A percentile compares a stretch with the other conserved stretches of the same genome.
phyloP scores from a whole-genome alignment of 2,113 vertebrate genomes.

The Amblyopsis rosae region DNA sequence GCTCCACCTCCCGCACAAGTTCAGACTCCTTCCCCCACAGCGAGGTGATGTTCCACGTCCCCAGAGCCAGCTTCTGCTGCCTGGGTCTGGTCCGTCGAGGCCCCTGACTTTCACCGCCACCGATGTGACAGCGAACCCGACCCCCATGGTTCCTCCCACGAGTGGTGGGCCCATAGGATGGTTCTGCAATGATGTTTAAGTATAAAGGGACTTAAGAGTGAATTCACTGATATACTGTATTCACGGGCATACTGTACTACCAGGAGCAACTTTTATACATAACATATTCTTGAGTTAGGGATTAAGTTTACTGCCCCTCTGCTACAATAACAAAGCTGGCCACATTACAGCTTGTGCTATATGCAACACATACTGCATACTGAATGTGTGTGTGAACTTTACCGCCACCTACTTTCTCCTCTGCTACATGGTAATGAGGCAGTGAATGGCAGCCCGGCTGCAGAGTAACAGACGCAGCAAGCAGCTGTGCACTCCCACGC shows the following conservation, averaged over 20 bases:
- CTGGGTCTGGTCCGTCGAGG: too few relatives aligned
- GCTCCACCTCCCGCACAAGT: too few relatives aligned
- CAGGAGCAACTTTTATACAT: not conserved
- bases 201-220: too few relatives aligned
- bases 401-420: slow-evolving; percentile 55
- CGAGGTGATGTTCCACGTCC: too few relatives aligned
- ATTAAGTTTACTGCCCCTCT: not conserved
- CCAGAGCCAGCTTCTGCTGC: too few relatives aligned
- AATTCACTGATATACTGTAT: not conserved
- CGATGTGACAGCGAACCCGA: too few relatives aligned
- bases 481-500: slow-evolving; percentile 67
- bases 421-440: slow-evolving; percentile 69
- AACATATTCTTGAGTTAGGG: not conserved
- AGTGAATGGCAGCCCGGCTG: slow-evolving; percentile 69
- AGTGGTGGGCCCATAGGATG: too few relatives aligned
- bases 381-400: slow-evolving; percentile 53
- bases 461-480: slow-evolving; percentile 58
- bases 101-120: too few relatives aligned
- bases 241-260: not conserved
- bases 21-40: too few relatives aligned
- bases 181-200: too few relatives aligned
- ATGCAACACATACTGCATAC: slow-evolving; percentile 39
- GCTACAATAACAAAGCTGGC: not conserved
- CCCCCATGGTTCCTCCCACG: too few relatives aligned
- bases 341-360: slow-evolving; percentile 32